Percentiles rank a stretch among this genome's conserved stretches.
Conservation (phyloP, 2,797 vertebrate genomes). For the Cheirogaleus major region DNA sequence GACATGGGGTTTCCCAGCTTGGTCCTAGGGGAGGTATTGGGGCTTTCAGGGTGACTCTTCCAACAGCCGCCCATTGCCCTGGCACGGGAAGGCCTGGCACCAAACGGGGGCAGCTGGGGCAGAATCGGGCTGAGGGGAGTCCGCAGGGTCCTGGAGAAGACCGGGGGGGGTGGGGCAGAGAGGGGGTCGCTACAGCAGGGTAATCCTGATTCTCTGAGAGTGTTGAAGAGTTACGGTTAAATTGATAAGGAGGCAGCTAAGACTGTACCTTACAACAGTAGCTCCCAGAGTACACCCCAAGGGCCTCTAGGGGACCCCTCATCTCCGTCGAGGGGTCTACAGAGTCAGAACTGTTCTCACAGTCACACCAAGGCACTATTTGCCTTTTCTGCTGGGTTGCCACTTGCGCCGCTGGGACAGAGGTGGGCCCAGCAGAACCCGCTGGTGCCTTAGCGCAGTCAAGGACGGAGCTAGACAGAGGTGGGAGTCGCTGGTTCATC, state of each 20-base stretch:
- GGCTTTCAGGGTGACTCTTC: too few relatives aligned
- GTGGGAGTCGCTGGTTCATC: rapidly evolving
- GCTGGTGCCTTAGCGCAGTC: rapidly evolving
- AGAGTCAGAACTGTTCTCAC: neutral
- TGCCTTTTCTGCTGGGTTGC: rapidly evolving
- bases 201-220: too few relatives aligned
- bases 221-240: neutral
- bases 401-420: rapidly evolving
- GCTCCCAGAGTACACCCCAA: rapidly evolving
- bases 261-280: rapidly evolving
- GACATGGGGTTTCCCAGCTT: neutral
- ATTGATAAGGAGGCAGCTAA: neutral
- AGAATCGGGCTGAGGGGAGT: rapidly evolving
- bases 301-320: rapidly evolving
- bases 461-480: rapidly evolving
- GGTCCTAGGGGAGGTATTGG: rapidly evolving
- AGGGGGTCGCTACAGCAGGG: rapidly evolving
- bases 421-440: rapidly evolving
- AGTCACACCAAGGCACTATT: rapidly evolving
- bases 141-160: rapidly evolving
- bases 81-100: neutral
- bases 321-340: neutral
- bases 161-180: neutral
- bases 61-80: rapidly evolving
- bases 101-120: rapidly evolving